Evolutionary conservation across 2,113 vertebrate genomes (phyloP), one percentile per base, ranked within the genome.

Genomic region (Petrocephalus zakoni): DNA sequence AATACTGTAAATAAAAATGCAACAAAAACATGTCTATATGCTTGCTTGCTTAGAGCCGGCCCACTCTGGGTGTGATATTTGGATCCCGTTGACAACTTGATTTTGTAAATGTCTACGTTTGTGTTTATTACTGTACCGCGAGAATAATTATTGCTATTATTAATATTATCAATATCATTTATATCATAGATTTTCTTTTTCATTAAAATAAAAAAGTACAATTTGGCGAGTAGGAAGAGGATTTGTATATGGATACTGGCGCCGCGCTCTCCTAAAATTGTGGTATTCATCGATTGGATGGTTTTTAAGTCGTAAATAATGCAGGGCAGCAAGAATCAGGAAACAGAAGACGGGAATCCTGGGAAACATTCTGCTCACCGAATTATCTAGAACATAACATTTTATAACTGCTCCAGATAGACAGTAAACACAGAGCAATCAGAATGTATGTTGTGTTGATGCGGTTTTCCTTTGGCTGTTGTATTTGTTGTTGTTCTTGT

Each of bases 381-480:
- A 87, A 87, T 89, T 89, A 89, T 87, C 86, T 56, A 56, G 61
- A 56, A 82, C 58, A 52, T 84, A 82, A 47, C 55, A 88, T 89
- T 68, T 64, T 89, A 89, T 29, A 75, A 87, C 90, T 87, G 90
- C 90, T 90, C 93, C 92, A 78, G 2, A 90, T 89, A 89, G 91
- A 90, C 87, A 90, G 92, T 92, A 37, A 93, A 93, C 94, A 93
- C 93, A 94, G 94, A 93, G 93, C 94, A 93, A 93, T 93, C 92
- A 93, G 96, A 96, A 96, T 96, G 94, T 96, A 95, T 93, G 93
- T 95, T 92, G 92, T 94, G 95, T 95, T 96, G 93, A 95, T 93
- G 93, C 95, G 95, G 94, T 90, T 94, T 94, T 92, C 87, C 86
- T 93, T 94, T 92, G 90, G 92, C 93, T 93, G 92, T 94, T 91